These are phyloP conservation scores for Antheraea assamensis DNA, from an alignment of 2,888 invertebrate genomes.

Conservation along the genomic window DNA sequence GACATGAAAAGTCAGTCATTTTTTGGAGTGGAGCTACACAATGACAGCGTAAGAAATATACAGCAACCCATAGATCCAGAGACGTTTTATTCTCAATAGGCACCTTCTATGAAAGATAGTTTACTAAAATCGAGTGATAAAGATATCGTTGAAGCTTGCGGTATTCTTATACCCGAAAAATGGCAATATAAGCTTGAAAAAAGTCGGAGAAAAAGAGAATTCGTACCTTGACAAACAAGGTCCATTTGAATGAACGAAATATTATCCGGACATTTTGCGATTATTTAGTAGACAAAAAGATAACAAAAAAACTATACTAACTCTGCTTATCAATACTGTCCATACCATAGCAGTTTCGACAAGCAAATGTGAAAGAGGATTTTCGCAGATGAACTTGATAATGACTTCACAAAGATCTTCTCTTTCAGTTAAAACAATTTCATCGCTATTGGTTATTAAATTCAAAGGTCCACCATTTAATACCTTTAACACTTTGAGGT, in stretches of 20 bases:
- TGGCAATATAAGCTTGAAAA: not conserved
- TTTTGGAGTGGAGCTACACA: too few relatives aligned
- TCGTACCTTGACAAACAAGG: not conserved
- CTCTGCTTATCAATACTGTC: not conserved
- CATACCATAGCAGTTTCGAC: slow-evolving; percentile 3
- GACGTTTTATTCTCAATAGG: too few relatives aligned
- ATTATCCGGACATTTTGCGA: not conserved
- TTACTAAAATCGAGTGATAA: not conserved
- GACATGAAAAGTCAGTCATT: too few relatives aligned
- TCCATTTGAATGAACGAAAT: not conserved
- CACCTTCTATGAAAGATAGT: not conserved
- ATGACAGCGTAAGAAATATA: too few relatives aligned
- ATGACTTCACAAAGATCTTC: not conserved
- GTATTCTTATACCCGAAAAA: not conserved
- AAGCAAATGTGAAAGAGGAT: not conserved
- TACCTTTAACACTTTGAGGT: too few relatives aligned
- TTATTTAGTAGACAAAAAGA: not conserved
- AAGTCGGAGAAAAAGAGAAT: not conserved
- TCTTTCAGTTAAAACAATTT: not conserved
- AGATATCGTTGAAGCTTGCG: not conserved
- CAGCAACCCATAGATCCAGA: too few relatives aligned
- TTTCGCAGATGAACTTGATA: slow-evolving; percentile 1
- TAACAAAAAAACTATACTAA: not conserved
- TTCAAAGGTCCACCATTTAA: too few relatives aligned
- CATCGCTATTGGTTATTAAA: not conserved